Conservation (phyloP, 2,113 vertebrate genomes). For the Crypturellus undulatus region DNA sequence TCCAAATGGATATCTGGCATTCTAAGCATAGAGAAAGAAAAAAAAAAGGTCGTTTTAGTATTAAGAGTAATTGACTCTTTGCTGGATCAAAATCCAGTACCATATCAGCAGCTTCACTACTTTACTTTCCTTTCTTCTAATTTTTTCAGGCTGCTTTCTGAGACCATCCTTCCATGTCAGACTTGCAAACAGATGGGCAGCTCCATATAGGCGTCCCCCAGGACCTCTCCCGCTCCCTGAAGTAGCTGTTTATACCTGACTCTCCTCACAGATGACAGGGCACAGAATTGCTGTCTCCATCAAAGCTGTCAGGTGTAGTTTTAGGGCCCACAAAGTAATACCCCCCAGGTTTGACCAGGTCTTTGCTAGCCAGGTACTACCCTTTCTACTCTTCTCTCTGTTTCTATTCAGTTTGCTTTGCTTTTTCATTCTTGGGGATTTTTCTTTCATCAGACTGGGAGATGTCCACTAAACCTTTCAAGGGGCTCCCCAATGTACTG, state of each 20-base stretch:
- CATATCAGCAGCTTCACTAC: slow-evolving; percentile 30
- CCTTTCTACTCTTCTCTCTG: background rate
- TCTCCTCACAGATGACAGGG: slow-evolving; percentile 43
- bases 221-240: slow-evolving; percentile 24
- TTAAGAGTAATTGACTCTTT: background rate
- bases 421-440: background rate
- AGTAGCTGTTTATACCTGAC: slow-evolving; percentile 62
- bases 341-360: background rate
- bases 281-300: slow-evolving; percentile 9
- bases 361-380: background rate
- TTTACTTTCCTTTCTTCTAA: slow-evolving; percentile 36
- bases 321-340: slow-evolving; percentile 15
- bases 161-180: slow-evolving; percentile 15
- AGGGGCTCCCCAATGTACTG: background rate
- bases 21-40: background rate
- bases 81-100: background rate
- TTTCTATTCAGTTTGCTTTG: background rate
- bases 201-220: slow-evolving; percentile 5
- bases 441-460: background rate
- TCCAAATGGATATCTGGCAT: background rate
- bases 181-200: slow-evolving; percentile 68
- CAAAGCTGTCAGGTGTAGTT: background rate
- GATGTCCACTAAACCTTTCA: slow-evolving; percentile 19
- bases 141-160: slow-evolving; percentile 34
- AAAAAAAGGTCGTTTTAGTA: background rate